A percentile compares a stretch with the other conserved stretches of the same genome.
phyloP scores from a whole-genome alignment of 2,888 invertebrate species.

The Slavum lentiscoides region DNA sequence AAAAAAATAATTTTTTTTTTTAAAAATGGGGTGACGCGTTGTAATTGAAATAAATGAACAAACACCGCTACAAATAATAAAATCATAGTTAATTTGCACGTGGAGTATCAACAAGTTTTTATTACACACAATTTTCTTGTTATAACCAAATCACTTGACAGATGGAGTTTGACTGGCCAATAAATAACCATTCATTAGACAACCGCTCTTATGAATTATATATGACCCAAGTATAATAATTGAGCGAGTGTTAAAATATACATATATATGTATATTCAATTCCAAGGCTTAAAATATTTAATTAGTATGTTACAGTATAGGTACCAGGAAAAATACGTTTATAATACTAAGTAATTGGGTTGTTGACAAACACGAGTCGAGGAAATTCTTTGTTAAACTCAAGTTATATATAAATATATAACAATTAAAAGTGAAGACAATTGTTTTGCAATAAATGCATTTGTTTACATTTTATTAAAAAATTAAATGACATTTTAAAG shows the following conservation, averaged over 20 bases:
- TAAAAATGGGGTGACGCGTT: too few species aligned
- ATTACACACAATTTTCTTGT: constrained; percentile 5
- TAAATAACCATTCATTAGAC: too few species aligned
- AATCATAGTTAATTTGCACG: background rate
- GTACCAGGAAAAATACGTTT: background rate
- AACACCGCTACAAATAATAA: background rate
- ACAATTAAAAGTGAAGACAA: background rate
- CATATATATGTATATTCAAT: background rate
- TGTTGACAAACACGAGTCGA: background rate
- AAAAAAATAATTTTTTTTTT: background rate
- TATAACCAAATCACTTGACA: background rate
- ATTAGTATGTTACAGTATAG: constrained; percentile 7
- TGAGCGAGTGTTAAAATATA: background rate
- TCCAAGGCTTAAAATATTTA: constrained; percentile 11
- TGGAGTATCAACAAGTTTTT: constrained; percentile 24
- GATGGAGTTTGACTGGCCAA: too few species aligned
- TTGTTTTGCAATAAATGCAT: constrained; percentile 1
- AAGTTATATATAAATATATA: background rate
- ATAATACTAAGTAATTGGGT: background rate
- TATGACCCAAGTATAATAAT: background rate
- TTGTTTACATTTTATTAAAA: background rate
- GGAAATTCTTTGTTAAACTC: background rate
- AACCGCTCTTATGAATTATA: background rate
- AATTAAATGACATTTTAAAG: background rate
- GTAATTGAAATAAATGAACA: background rate